Base-by-base conservation (phyloP, 2,797 vertebrate species). In the Danionella dracula region DNA sequence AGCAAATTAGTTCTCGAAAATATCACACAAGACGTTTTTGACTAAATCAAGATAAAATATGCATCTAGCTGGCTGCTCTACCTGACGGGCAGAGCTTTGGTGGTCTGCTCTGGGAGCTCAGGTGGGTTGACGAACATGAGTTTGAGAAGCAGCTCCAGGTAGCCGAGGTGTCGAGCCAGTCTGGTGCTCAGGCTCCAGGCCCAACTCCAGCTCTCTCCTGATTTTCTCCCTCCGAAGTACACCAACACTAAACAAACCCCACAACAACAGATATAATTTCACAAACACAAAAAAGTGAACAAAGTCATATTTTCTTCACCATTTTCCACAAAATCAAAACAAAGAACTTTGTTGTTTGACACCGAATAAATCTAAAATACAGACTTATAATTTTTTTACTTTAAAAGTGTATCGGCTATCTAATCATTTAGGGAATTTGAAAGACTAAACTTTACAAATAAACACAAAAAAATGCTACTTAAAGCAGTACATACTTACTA, bases 81-180 rank as follows among this genome's bases (percentile, higher is more conserved):
- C 97, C 97, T 93, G 81, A 99, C 95, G 37, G 97, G 97, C 49
- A 99, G 86, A 8, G 97, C 96, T 1, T 95, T 95, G 13, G 95
- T 96, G 34, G 97, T 99, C 82, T 99, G 97, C 78, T 99, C 97
- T 1, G 97, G 97, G 68, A 99, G 81, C 63, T 99, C 96, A 0
- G 94, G 95, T 0, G 97, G 91, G 70, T 98, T 99, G 77, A 97
- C 96, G 66, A 99, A 99, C 96, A 98, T 96, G 77, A 99, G 78
- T 72, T 95, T 97, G 56, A 99, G 92, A 57, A 99, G 93, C 55
- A 99, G 84, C 73, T 98, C 93, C 79, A 98, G 79, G 79, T 99
- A 99, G 9, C 95, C 93, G 4, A 96, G 87, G 34, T 99, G 97
- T 40, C 95, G 92, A 15, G 97, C 96, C 84, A 99, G 74, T 7